Percentiles rank a stretch among this genome's conserved stretches.
Evolutionary conservation across 1,140 invertebrate genomes (phyloP).

Genomic region (Aphidius gifuensis): DNA sequence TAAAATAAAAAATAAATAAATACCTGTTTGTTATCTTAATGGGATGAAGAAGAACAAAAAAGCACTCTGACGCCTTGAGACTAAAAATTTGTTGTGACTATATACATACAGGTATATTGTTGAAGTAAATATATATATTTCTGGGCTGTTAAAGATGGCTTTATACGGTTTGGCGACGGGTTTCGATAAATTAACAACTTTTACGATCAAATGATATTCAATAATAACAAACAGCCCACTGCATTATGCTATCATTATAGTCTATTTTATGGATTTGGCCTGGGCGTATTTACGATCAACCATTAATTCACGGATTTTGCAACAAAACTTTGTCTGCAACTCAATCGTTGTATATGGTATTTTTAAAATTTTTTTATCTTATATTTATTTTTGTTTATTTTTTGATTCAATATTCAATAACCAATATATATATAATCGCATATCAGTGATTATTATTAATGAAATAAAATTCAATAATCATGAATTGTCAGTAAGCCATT

Average conservation of each 20-base stretch:
- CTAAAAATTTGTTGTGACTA: no score
- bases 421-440: no score
- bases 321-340: not conserved
- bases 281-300: slow-evolving; percentile 24
- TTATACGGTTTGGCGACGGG: slow-evolving; percentile 27
- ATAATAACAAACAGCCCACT: slow-evolving; percentile 32
- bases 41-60: slow-evolving; percentile 21
- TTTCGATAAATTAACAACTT: slow-evolving; percentile 32
- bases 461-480: no score
- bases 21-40: slow-evolving; percentile 33
- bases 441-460: no score
- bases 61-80: no score
- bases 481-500: no score
- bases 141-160: slow-evolving; percentile 26
- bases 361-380: no score
- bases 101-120: no score
- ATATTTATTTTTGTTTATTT: no score
- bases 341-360: not conserved
- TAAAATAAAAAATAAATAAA: not conserved
- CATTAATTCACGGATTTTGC: slow-evolving; percentile 21
- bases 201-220: slow-evolving; percentile 35
- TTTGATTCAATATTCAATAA: no score
- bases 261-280: slow-evolving; percentile 31
- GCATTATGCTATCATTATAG: slow-evolving; percentile 28
- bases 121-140: no score